Percentiles rank a stretch among this genome's conserved stretches.
These are phyloP conservation scores for Drosophila sp. DNA, from an alignment of 1,140 invertebrate species.

Conservation along the genomic window DNA sequence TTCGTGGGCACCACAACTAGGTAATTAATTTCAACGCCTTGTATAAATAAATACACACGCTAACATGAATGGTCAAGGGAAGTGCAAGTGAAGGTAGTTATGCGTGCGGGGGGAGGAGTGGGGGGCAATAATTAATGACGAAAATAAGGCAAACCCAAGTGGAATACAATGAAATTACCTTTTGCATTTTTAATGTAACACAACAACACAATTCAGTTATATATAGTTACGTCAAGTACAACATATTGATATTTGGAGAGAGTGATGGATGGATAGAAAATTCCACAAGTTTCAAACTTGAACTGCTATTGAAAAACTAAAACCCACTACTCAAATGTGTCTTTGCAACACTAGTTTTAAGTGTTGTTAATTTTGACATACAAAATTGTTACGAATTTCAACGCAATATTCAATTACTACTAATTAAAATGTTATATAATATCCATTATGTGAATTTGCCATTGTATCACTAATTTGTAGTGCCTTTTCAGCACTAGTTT, in stretches of 20 bases:
- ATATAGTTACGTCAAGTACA: not conserved
- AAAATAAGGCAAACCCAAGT: not conserved
- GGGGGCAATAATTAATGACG: not conserved
- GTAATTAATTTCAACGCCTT: slow-evolving; percentile 12
- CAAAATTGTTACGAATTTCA: too few relatives aligned
- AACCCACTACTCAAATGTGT: too few relatives aligned
- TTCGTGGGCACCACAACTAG: not conserved
- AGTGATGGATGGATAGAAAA: not conserved
- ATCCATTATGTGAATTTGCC: too few relatives aligned
- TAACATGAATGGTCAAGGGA: not conserved
- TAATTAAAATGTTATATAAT: too few relatives aligned
- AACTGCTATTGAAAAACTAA: too few relatives aligned
- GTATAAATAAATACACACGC: slow-evolving; percentile 3
- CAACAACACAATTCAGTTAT: not conserved
- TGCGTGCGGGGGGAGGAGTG: too few relatives aligned
- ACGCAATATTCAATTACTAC: too few relatives aligned
- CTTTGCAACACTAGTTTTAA: too few relatives aligned
- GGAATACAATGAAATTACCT: slow-evolving; percentile 8
- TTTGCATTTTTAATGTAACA: slow-evolving; percentile 10
- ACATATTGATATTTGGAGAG: not conserved
- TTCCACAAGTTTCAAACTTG: not conserved
- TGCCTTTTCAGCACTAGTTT: too few relatives aligned
- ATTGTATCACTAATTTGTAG: too few relatives aligned
- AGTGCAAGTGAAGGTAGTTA: too few relatives aligned
- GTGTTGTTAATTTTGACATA: too few relatives aligned